Base-by-base conservation (phyloP, 2,113 vertebrate genomes). In the Hassar affinis region DNA sequence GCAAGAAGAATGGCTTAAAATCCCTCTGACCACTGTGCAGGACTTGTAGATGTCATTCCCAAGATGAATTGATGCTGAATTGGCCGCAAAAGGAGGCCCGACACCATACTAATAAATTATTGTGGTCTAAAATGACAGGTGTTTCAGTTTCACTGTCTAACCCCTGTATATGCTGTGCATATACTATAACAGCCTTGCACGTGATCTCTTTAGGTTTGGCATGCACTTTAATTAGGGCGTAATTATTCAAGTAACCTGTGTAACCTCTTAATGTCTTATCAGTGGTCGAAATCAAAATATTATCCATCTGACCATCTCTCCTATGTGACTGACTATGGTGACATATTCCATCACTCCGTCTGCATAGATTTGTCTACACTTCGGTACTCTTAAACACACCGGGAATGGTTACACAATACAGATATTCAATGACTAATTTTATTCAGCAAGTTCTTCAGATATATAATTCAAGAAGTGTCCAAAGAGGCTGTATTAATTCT, bases 401-500 rank as follows among this genome's bases (percentile, higher is more conserved):
- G 4, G 3, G 20, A 83, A 52, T 54, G 25, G n/a, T 47, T 72
- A 47, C 69, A 72, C 47, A 75, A 52, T 75, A 75, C 47, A 52
- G 45, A 74, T 30, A 75, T 75, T 75, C 47, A 52, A 75, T 75
- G 20, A 74, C 51, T 51, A 51, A 49, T 27, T 51, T 17, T 72
- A 42, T 33, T 18, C 72, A 15, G 15, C 27, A 20, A 75, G 72
- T 47, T 69, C 35, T 69, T 69, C 20, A 74, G 22, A 47, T 47
- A 22, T 15, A 47, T 47, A 72, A 72, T 49, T 72, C 42, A 49
- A 49, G 38, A 35, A 33, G 15, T 38, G 62, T 66, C 38, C 68
- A 47, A 72, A 72, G 20, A 35, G 3, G 33, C 17, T 47, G 9
- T n/a, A 71, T 47, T 71, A 71, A 71, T 47, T 45, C 38, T 8